Base-by-base conservation (phyloP, 2,888 invertebrate species). In the Trichogramma evanescens region DNA sequence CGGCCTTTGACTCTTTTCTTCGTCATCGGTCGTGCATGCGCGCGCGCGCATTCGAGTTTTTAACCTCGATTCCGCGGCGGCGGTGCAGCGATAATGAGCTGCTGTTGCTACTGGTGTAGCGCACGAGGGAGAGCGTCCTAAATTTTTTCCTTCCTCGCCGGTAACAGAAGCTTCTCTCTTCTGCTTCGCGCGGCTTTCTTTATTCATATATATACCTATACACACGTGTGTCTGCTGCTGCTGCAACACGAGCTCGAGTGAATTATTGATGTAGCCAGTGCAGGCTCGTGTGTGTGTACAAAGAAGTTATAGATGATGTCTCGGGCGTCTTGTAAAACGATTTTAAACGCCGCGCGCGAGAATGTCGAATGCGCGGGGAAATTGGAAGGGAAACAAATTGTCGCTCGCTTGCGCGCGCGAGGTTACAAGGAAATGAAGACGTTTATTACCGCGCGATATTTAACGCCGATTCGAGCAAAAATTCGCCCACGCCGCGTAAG, bases 51-150 rank as follows among this genome's bases (percentile, higher is more conserved):
- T 9, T 45, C 4, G 39, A 44, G 39, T 54, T 53, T 54, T 10
- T 54, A 50, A 52, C 55, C 58, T 58, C 55, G 55, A 58, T 57
- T 57, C 39, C 53, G 50, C 43, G 55, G 13, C 43, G 44, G 49
- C 53, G 58, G 55, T 55, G 50, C 43, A 53, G 13, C 43, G 44
- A 52, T 56, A 61, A 58, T 55, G 52, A 58, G 50, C 50, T 49
- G 50, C 50, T 49, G 8, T 49, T 42, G 45, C 42, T 9, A 8
- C 9, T 8, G 41, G 26, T 26, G 26, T 26, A 26, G n/a, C 8
- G 44, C 44, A 40, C 39, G 58, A 7, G 51, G 52, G 50, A 55
- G 51, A 54, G 48, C 10, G 61, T n/a, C 51, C 58, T 43, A 51
- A 54, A 55, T 55, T 49, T 58, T 56, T 54, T 46, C 40, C 45